Conservation (phyloP, 2,888 invertebrate species). For the Hydropsyche betteni region DNA sequence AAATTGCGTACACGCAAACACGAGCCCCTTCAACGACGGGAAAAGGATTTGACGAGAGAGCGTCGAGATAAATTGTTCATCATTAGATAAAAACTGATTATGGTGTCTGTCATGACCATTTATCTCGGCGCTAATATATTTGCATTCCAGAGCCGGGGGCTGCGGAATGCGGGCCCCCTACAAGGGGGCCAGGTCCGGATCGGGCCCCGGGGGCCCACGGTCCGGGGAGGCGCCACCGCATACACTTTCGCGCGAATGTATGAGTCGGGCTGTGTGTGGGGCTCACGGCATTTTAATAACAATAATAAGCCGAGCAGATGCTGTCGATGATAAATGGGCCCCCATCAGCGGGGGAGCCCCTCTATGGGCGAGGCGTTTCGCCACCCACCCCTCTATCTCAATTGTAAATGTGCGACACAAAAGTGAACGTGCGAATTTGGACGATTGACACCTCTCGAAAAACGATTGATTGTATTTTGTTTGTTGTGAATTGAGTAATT, state of each 20-base stretch:
- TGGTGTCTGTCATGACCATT: slow-evolving; percentile 38
- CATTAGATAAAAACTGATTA: slow-evolving; percentile 41
- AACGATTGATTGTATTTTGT: too few relatives aligned
- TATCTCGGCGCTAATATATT: slow-evolving; percentile 43
- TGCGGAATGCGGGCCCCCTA: background rate
- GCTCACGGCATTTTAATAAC: slow-evolving; percentile 47
- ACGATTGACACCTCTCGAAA: too few relatives aligned
- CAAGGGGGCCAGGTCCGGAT: background rate
- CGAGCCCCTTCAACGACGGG: too few relatives aligned
- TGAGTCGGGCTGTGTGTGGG: slow-evolving; percentile 27
- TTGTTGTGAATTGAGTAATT: too few relatives aligned
- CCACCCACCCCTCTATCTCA: slow-evolving; percentile 12
- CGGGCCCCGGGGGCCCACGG: background rate
- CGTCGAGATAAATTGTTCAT: slow-evolving; percentile 25
- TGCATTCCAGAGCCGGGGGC: slow-evolving; percentile 41
- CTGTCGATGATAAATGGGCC: slow-evolving; percentile 52
- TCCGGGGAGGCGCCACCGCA: slow-evolving; percentile 28
- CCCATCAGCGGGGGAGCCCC: slow-evolving; percentile 42
- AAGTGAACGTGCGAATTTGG: slow-evolving; percentile 36
- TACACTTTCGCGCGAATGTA: too few relatives aligned
- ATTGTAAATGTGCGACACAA: slow-evolving; percentile 39
- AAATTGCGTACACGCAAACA: too few relatives aligned
- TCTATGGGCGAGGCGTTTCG: background rate
- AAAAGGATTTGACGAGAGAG: background rate
- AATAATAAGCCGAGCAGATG: slow-evolving; percentile 51